phyloP scores from a whole-genome alignment of 2,113 vertebrate species.

The Herpetotheres cachinnans region DNA sequence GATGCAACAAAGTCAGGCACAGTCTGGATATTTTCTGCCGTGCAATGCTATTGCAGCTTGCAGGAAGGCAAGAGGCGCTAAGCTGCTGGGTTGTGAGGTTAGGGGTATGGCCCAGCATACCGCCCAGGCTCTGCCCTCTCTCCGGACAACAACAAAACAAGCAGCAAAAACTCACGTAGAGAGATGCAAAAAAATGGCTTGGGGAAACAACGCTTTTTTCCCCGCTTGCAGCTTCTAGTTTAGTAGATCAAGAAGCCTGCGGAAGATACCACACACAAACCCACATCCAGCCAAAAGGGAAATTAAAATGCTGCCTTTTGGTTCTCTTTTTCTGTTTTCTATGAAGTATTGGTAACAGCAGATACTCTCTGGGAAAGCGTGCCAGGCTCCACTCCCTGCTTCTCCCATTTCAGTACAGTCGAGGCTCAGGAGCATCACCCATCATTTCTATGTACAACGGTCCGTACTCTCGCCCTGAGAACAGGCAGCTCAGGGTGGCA shows the following conservation, averaged over 20 bases:
- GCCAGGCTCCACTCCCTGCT: background rate
- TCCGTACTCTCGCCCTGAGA: background rate
- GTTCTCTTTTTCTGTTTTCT: too few species aligned
- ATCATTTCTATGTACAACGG: fast-evolving
- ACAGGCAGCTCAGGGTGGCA: background rate
- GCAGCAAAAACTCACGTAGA: background rate
- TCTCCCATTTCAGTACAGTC: background rate
- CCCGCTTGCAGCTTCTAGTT: background rate
- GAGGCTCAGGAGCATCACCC: background rate
- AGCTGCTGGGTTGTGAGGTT: too few species aligned
- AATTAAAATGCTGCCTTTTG: background rate
- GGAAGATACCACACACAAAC: background rate
- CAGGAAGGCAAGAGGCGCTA: background rate
- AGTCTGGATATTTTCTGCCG: background rate
- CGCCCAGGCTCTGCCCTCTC: too few species aligned
- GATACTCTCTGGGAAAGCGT: background rate
- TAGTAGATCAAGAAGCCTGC: background rate
- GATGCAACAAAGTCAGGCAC: background rate
- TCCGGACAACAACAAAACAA: background rate
- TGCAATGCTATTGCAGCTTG: background rate
- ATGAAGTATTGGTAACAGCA: background rate
- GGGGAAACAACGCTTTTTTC: background rate
- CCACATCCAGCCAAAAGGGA: background rate
- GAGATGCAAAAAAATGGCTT: background rate
- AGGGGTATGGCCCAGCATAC: background rate